phyloP scores from a whole-genome alignment of 2,797 vertebrate species.

The Micromesistius poutassou region DNA sequence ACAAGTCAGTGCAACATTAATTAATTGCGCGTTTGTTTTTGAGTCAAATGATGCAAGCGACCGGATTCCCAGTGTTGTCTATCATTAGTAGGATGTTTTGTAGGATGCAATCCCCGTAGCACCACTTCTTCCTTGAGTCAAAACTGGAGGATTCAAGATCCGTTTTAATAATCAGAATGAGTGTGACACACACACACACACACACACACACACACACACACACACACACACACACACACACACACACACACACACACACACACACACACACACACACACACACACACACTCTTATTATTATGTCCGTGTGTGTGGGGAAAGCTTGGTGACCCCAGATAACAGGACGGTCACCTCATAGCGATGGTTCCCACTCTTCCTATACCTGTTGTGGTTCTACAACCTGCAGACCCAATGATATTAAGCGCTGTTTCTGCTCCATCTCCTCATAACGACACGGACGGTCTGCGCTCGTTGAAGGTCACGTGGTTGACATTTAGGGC shows the following conservation, averaged over 20 bases:
- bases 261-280: too few relatives aligned
- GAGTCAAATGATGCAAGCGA: neutral
- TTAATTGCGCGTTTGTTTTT: neutral
- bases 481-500: neutral
- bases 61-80: neutral
- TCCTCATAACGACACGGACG: neutral
- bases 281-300: too few relatives aligned
- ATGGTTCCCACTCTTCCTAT: neutral
- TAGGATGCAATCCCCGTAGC: neutral
- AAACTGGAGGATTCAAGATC: neutral
- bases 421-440: neutral
- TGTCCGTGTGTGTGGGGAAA: too few relatives aligned
- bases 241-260: too few relatives aligned
- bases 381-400: neutral
- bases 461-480: neutral
- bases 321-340: neutral
- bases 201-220: too few relatives aligned
- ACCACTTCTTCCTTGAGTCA: neutral
- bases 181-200: too few relatives aligned
- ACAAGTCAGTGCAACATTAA: neutral
- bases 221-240: too few relatives aligned
- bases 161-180: neutral
- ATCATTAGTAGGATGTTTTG: neutral
- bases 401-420: neutral
- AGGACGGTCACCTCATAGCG: neutral